phyloP scores from a whole-genome alignment of 2,888 invertebrate species.

The Marasmarcha lunaedactyla region DNA sequence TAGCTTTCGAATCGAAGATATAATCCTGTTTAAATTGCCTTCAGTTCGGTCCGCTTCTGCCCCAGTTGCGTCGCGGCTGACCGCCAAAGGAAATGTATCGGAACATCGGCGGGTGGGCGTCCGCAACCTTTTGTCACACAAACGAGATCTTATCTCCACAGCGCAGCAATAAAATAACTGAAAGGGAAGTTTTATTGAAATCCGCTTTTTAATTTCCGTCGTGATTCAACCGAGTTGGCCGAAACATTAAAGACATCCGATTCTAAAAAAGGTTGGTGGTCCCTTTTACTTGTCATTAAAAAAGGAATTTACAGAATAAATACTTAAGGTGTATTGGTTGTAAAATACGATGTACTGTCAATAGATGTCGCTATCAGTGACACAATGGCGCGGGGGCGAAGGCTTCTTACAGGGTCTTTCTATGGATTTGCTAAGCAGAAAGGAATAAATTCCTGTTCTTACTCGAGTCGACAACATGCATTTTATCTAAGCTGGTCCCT shows the following conservation, averaged over 20 bases:
- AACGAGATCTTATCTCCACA: not conserved
- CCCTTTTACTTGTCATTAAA: too few species aligned
- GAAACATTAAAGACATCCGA: too few species aligned
- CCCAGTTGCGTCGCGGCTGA: too few species aligned
- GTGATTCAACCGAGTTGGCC: too few species aligned
- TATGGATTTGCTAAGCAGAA: conserved; percentile 21
- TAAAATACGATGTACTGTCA: conserved; percentile 25
- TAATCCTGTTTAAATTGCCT: too few species aligned
- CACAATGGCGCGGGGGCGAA: conserved; percentile 49
- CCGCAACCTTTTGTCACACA: conserved; percentile 1
- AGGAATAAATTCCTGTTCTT: conserved; percentile 35
- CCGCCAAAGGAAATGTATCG: not conserved
- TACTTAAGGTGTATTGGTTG: conserved; percentile 26
- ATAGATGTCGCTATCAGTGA: conserved; percentile 29
- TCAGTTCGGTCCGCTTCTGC: too few species aligned
- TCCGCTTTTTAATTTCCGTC: not conserved
- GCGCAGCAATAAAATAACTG: not conserved
- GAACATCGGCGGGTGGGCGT: not conserved
- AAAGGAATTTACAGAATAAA: conserved; percentile 15
- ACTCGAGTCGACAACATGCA: conserved; percentile 21
- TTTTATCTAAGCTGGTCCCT: conserved; percentile 18
- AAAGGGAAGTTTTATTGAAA: not conserved
- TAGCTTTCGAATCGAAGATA: too few species aligned
- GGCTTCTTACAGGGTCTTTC: not conserved
- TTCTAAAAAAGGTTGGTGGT: too few species aligned